Base-by-base conservation (phyloP, 2,797 vertebrate genomes). In the Hydrocynus forskahlii region DNA sequence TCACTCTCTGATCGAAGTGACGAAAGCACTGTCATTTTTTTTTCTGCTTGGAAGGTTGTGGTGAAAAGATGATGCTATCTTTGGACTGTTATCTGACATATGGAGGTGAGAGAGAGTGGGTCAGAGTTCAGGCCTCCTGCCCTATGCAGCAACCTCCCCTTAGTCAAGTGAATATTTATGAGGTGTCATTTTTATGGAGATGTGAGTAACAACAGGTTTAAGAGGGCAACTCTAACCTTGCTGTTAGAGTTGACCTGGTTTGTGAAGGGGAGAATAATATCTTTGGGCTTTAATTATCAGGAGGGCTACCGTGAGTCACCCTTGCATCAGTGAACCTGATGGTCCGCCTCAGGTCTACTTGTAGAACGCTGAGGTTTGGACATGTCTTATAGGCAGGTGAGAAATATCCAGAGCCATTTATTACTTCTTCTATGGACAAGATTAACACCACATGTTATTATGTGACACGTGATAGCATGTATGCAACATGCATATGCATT, bases 141-240 rank as follows among this genome's bases (percentile, higher is more conserved):
- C 66, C 35, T 71, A 40, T 82, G 35, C 40, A 40, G 63, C 72
- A 81, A 62, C 54, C 29, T 71, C 25, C 45, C 43, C 10, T 75
- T 64, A 57, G 38, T 6, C 14, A 43, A 74, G 16, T 2, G 17
- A 75, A 72, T 92, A 92, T 94, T 95, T 93, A 95, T 81, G 91
- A 94, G 92, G 92, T 94, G 93, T 93, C 88, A 93, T 93, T 93
- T 94, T 94, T 93, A 94, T 92, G 90, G 87, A 90, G 88, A 77
- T 88, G 89, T 89, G 90, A 92, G 91, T 92, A 92, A 92, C 91
- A 94, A 92, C 93, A 92, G 92, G 91, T 93, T 94, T 91, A 94
- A 88, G 92, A 92, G 92, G 90, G 91, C 88, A 89, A 88, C 85
- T 74, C 88, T 91, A 91, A 93, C 92, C 92, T 93, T 92, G 85